phyloP scores from a whole-genome alignment of 2,113 vertebrate genomes.

The Nothobranchius kuhntae region DNA sequence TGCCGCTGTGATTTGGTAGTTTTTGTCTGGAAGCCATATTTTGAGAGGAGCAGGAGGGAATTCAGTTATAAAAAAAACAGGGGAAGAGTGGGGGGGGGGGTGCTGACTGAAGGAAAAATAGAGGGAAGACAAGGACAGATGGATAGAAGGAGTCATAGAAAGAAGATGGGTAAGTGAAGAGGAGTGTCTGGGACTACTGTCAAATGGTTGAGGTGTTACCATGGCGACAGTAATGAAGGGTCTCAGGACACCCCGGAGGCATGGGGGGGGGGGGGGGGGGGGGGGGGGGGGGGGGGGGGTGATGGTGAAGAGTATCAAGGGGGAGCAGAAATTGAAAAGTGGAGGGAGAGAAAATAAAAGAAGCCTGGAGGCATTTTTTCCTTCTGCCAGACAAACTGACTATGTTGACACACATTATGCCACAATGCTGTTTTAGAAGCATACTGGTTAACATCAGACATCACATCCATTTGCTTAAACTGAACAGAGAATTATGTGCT shows the following conservation, averaged over 20 bases:
- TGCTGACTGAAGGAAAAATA: constrained; percentile 24
- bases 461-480: constrained; percentile 51
- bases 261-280: constrained; percentile 44
- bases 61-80: constrained; percentile 20
- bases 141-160: constrained; percentile 40
- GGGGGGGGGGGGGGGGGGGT: constrained; percentile 49
- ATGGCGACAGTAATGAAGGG: constrained; percentile 79
- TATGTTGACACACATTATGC: constrained; percentile 68
- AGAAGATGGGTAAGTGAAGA: constrained; percentile 51
- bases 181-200: constrained; percentile 68
- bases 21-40: constrained; percentile 75
- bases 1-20: constrained; percentile 76
- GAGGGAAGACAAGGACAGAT: constrained; percentile 48
- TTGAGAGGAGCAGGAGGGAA: constrained; percentile 65
- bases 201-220: constrained; percentile 77
- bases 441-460: constrained; percentile 56
- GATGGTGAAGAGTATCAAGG: constrained; percentile 56
- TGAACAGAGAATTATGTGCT: constrained; percentile 22
- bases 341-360: constrained; percentile 52
- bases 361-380: constrained; percentile 56
- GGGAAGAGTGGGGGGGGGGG: neutral
- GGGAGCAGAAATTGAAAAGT: constrained; percentile 63
- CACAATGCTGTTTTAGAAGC: constrained; percentile 63
- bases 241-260: constrained; percentile 76
- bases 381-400: constrained; percentile 49